Percentiles rank a stretch among this genome's conserved stretches.
These are phyloP conservation scores for Pyrocephalus nanus DNA, from an alignment of 2,797 vertebrate species.

Conservation along the genomic window DNA sequence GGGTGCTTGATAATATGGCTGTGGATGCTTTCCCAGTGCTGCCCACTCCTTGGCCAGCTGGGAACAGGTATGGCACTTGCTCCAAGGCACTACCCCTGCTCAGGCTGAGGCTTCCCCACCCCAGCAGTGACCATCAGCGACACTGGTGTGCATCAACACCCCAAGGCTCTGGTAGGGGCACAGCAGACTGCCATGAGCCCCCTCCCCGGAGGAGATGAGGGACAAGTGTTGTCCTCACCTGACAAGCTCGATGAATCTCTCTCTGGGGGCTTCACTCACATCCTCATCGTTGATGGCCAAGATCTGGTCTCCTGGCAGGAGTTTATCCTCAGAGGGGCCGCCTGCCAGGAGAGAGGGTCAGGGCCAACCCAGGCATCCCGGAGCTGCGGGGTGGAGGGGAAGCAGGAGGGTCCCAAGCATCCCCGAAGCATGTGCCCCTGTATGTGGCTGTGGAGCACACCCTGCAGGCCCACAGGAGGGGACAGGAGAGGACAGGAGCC, in stretches of 20 bases:
- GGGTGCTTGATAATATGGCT: not conserved
- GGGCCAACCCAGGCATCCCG: not conserved
- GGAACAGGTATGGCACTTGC: not conserved
- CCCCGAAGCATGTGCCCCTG: not conserved
- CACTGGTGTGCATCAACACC: not conserved
- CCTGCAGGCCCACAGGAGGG: not conserved
- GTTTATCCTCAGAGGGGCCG: constrained; percentile 94
- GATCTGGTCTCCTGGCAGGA: constrained; percentile 96
- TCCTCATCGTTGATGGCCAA: constrained; percentile 95
- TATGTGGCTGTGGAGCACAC: not conserved
- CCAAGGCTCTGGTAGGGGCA: not conserved
- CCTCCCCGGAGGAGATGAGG: not conserved
- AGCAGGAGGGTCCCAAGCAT: constrained; percentile 7
- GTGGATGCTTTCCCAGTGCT: not conserved
- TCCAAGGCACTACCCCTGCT: not conserved
- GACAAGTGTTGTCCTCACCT: constrained; percentile 79
- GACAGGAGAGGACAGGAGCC: not conserved
- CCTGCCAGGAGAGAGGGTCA: constrained; percentile 79
- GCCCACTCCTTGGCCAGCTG: not conserved
- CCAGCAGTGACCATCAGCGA: not conserved
- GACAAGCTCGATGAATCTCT: constrained; percentile 98
- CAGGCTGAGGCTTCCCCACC: not conserved
- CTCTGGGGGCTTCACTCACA: constrained; percentile 92
- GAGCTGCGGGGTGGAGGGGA: not conserved
- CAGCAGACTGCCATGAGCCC: not conserved